Evolutionary conservation across 2,113 vertebrate species (phyloP), one percentile per base, ranked within the genome.

Genomic region (Osmerus eperlanus): DNA sequence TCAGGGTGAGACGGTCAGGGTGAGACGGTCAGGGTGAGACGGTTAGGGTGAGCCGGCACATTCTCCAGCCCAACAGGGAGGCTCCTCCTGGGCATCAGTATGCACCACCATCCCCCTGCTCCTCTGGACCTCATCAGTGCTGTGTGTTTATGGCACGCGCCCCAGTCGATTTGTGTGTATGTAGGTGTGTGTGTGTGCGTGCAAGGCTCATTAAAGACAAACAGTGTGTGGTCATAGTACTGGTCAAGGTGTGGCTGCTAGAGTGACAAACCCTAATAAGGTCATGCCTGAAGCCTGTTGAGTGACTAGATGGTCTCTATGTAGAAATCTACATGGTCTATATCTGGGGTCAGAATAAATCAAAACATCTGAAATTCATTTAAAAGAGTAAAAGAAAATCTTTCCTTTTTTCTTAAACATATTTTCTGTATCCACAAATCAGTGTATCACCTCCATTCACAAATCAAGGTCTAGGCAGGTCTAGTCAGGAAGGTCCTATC

Each of bases 81-180:
- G n/a, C 21, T 21, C 21, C n/a, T 12, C 56, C 67, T 63, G 75
- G 59, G 55, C 75, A 71, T 67, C 69, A 77, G 29, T 72, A 71
- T 77, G 53, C 75, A 71, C 12, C 56, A 53, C 59, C 65, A 72
- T 58, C 29, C 8, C 32, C 32, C 29, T 23, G 55, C 67, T 63
- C 67, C 67, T 65, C 54, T 74, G 77, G 68, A 78, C 32, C 36
- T 71, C 68, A 62, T 73, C 68, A 71, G 23, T 23, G 55, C 76
- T 75, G 75, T 72, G 83, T 68, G 23, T 68, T 62, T 66, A 25
- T 65, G 73, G 67, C 29, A 14, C 14, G 67, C 19, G 67, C 8
- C 21, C 6, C 36, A 52, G 65, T 55, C 19, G 7, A 55, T 55
- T 14, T 55, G 66, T 23, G 51, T 67, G 65, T 54, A 23, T 23